Evolutionary conservation across 2,113 vertebrate species (phyloP).

Genomic region (Naja naja): DNA sequence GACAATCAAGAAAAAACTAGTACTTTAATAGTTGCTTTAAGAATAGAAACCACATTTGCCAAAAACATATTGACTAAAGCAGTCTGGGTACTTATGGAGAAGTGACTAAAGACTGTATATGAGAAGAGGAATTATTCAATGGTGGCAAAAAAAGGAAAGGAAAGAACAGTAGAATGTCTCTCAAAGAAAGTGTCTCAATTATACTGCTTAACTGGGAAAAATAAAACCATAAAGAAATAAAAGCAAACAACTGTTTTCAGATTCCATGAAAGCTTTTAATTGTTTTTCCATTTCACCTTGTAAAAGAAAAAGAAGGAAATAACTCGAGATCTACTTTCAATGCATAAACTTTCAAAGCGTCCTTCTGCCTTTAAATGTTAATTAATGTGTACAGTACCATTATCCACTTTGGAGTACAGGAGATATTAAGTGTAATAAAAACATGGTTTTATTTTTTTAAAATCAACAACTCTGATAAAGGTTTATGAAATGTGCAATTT

Average conservation of each 20-base stretch:
- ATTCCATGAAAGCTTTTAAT: not conserved
- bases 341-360: not conserved
- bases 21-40: not conserved
- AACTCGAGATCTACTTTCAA: not conserved
- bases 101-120: not conserved
- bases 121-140: not conserved
- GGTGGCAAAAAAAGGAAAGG: not conserved
- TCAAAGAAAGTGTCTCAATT: not conserved
- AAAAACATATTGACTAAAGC: not conserved
- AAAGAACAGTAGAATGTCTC: not conserved
- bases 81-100: not conserved
- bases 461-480: not conserved
- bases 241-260: not conserved
- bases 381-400: not conserved
- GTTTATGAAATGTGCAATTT: not conserved
- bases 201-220: not conserved
- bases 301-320: not conserved
- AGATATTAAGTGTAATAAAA: not conserved
- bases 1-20: not conserved
- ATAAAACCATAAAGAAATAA: not conserved
- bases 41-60: not conserved
- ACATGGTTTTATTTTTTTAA: not conserved
- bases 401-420: constrained; percentile 9
- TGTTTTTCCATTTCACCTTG: not conserved
- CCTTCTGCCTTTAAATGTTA: not conserved